Evolutionary conservation across 2,113 vertebrate genomes (phyloP).

Genomic region (Microtus oregoni): DNA sequence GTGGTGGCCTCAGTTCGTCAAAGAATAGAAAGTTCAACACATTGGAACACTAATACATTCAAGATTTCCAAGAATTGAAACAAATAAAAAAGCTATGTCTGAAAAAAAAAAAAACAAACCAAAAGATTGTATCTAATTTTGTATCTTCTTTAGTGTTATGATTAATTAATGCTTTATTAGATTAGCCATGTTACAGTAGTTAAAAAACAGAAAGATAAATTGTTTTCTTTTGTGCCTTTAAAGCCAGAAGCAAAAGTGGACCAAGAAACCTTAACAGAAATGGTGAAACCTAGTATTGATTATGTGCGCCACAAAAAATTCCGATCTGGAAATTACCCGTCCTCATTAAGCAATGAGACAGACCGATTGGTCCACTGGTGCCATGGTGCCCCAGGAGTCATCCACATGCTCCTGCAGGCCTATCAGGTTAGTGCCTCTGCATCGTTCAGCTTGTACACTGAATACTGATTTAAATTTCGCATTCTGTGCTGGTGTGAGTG

Average conservation of each 20-base stretch:
- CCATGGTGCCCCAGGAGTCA: slow-evolving; percentile 94
- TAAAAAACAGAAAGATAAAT: background rate
- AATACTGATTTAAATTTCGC: background rate
- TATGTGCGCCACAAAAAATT: slow-evolving; percentile 97
- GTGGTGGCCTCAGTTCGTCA: background rate
- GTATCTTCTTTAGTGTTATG: background rate
- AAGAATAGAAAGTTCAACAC: background rate
- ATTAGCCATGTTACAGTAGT: background rate
- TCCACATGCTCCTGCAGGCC: slow-evolving; percentile 95
- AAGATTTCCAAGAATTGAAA: background rate
- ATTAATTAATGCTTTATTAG: background rate
- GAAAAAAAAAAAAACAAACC: background rate
- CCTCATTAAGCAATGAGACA: slow-evolving; percentile 96
- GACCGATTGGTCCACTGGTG: slow-evolving; percentile 99
- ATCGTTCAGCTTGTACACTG: background rate
- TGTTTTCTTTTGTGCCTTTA: slow-evolving; percentile 52
- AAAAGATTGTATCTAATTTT: background rate
- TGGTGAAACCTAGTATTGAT: slow-evolving; percentile 97
- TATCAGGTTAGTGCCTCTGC: slow-evolving; percentile 85
- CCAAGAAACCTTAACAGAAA: slow-evolving; percentile 90
- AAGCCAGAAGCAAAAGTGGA: slow-evolving; percentile 93
- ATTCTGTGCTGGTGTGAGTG: background rate
- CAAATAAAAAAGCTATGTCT: background rate
- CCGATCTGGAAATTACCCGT: slow-evolving; percentile 97
- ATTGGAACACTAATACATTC: background rate